phyloP scores from a whole-genome alignment of 2,113 vertebrate species.

The Picathartes gymnocephalus region DNA sequence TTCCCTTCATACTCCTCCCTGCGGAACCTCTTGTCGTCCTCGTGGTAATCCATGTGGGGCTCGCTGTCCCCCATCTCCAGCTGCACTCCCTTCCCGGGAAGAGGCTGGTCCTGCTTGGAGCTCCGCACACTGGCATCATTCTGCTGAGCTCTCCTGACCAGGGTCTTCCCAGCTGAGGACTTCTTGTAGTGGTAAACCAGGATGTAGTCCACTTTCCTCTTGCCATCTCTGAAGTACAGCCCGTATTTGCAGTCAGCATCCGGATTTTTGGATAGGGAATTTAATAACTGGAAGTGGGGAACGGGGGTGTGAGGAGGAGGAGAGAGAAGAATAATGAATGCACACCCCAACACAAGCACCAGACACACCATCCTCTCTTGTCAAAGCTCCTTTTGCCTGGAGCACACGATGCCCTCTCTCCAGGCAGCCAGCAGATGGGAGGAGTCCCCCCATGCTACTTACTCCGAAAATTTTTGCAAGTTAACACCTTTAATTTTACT shows the following conservation, averaged over 20 bases:
- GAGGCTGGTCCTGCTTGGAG: constrained; percentile 58
- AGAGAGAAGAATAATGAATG: not conserved
- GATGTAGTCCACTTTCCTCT: constrained; percentile 88
- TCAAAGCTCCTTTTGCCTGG: not conserved
- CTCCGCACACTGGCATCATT: constrained; percentile 66
- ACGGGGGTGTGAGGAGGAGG: not conserved
- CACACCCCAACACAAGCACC: not conserved
- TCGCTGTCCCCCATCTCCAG: constrained; percentile 71
- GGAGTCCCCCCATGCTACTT: not conserved
- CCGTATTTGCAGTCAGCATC: constrained; percentile 71
- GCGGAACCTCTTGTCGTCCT: constrained; percentile 84
- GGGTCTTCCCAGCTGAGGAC: constrained; percentile 37
- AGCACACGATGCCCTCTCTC: not conserved
- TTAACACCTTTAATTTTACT: constrained; percentile 41
- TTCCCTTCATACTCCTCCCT: constrained; percentile 90
- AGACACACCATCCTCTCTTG: not conserved
- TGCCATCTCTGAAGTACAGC: constrained; percentile 86
- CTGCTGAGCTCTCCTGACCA: constrained; percentile 61
- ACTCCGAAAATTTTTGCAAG: constrained; percentile 11
- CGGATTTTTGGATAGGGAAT: constrained; percentile 72
- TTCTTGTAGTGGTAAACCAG: constrained; percentile 89
- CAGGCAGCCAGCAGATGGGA: not conserved
- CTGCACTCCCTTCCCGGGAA: constrained; percentile 69
- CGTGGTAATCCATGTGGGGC: constrained; percentile 75
- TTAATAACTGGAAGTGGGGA: constrained; percentile 74